Evolutionary conservation across 1,140 invertebrate genomes (phyloP), one percentile per base, ranked within the genome.

Genomic region (Drosophila paulistorum): DNA sequence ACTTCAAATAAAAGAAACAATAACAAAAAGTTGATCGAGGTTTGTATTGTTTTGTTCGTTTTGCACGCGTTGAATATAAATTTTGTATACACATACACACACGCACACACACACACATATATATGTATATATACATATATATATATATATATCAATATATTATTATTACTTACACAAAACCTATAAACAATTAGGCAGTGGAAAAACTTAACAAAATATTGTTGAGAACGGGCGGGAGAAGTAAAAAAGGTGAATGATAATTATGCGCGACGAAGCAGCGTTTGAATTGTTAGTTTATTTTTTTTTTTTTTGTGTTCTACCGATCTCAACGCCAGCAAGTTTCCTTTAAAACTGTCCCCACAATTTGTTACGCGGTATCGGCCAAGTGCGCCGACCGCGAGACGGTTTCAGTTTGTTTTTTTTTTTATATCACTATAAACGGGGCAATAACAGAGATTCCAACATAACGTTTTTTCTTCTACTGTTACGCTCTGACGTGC

Each of bases 261-360:
- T 67, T 64, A 26, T 54, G 48, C 65, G 57, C 65, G 45, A 37
- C 57, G 58, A 70, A 55, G 61, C 63, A 65, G 51, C 54, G 42
- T 58, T 33, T 20, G 51, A 60, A 30, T 65, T 30, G 30, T 30
- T 30, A 7, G 0, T 17, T 37, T 37, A 11, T 6, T 71, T 61
- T 37, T 37, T 37, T 6, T 71, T 61, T 62, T 62, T 41, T 37
- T 23, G 54, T 23, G 26, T 30, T 33, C 37, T 41, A 26, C 58
- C 55, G 66, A 48, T 62, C 51, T 68, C 71, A 71, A 42, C 80
- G 66, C 80, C 58, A 68, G 68, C 71, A 76, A 77, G 77, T 77
- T 81, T 68, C 82, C 70, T 81, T 77, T 39, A 85, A 85, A 81
- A 84, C 81, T 84, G 81, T 77, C 79, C 58, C 55, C 57, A 63